Evolutionary conservation across 2,113 vertebrate genomes (phyloP).

Genomic region (Tachuris rubrigastra): DNA sequence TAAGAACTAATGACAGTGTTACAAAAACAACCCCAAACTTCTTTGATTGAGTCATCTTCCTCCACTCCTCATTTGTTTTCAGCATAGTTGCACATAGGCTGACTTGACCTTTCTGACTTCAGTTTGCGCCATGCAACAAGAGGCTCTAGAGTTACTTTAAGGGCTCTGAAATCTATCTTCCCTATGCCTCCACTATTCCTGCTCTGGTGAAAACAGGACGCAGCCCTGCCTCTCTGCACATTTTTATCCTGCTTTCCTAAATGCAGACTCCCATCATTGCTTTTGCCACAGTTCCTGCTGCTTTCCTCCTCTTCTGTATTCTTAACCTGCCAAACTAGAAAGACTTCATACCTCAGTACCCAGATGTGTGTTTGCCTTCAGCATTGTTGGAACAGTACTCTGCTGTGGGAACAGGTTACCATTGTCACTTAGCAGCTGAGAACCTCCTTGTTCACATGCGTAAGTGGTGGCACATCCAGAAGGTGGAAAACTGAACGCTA

Average conservation of each 20-base stretch:
- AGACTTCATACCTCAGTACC: not conserved
- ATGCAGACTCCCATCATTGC: not conserved
- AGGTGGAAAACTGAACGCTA: not conserved
- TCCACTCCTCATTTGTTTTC: not conserved
- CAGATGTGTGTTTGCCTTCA: not conserved
- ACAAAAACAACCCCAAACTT: not conserved
- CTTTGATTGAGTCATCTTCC: not conserved
- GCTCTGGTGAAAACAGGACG: not conserved
- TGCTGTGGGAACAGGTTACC: not conserved
- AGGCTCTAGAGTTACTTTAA: not conserved
- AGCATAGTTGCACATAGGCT: not conserved
- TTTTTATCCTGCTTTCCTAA: not conserved
- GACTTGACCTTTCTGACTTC: not conserved
- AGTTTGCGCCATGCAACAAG: not conserved
- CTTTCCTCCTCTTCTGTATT: not conserved
- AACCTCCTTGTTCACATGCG: not conserved
- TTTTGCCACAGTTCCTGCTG: not conserved
- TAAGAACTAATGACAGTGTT: not conserved
- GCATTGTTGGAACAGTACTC: not conserved
- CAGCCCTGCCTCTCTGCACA: rapidly evolving
- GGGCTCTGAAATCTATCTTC: not conserved
- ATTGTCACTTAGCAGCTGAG: not conserved
- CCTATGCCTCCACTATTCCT: not conserved
- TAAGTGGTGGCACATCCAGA: not conserved
- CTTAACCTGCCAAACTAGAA: not conserved